Conservation (phyloP, 2,888 invertebrate species). For the Sceliomorpha sp. region DNA sequence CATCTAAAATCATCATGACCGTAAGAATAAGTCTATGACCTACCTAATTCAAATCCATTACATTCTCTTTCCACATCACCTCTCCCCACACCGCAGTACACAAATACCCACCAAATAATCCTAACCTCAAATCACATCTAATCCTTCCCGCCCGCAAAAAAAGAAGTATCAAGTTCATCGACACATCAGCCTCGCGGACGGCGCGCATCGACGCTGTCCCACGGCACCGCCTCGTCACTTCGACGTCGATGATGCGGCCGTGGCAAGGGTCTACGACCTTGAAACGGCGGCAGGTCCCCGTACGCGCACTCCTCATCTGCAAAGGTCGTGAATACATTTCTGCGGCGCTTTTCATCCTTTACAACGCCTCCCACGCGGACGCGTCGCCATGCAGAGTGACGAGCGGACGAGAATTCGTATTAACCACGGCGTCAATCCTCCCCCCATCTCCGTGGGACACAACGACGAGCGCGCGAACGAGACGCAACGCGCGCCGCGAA, state of each 20-base stretch:
- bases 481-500: too few species aligned
- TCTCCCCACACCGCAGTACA: too few species aligned
- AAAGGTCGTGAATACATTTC: slow-evolving; percentile 55
- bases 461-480: too few species aligned
- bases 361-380: slow-evolving; percentile 59
- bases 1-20: too few species aligned
- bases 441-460: slow-evolving; percentile 24
- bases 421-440: slow-evolving; percentile 48
- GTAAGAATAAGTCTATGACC: too few species aligned
- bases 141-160: too few species aligned
- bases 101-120: too few species aligned
- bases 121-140: too few species aligned
- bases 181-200: slow-evolving; percentile 31
- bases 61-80: too few species aligned
- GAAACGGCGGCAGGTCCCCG: slow-evolving; percentile 55
- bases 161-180: slow-evolving; percentile 36
- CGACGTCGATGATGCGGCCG: slow-evolving; percentile 44
- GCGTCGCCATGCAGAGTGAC: slow-evolving; percentile 56
- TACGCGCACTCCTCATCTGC: slow-evolving; percentile 47
- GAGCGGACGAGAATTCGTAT: slow-evolving; percentile 51
- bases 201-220: slow-evolving; percentile 30
- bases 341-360: slow-evolving; percentile 60
- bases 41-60: too few species aligned
- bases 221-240: slow-evolving; percentile 35
- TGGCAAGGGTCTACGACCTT: slow-evolving; percentile 51